Conservation (phyloP, 1,140 invertebrate genomes). For the Eubasilissa regina region DNA sequence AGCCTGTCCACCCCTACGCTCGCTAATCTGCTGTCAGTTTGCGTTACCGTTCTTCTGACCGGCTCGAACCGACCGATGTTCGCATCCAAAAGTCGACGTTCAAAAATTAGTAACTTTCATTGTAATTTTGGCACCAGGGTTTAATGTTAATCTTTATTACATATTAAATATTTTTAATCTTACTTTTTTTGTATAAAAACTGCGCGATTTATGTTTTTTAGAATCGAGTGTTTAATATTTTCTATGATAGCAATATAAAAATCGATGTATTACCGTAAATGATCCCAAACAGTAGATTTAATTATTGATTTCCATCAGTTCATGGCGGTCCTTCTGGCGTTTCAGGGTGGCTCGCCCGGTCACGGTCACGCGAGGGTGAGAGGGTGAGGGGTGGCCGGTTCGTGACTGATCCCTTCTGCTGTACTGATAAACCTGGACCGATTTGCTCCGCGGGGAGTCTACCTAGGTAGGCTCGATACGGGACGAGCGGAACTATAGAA, state of each 20-base stretch:
- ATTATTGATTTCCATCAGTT: conserved; percentile 59
- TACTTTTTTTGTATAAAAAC: conserved; percentile 50
- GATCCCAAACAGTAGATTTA: conserved; percentile 61
- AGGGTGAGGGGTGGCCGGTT: too few species aligned
- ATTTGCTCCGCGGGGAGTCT: background rate
- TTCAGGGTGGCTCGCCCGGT: conserved; percentile 3
- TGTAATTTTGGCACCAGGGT: conserved; percentile 60
- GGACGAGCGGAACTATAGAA: conserved; percentile 29
- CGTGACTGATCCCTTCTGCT: too few species aligned
- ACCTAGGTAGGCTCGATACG: conserved; percentile 19
- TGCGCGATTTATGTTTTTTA: conserved; percentile 55
- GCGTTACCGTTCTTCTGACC: background rate
- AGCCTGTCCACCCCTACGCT: background rate
- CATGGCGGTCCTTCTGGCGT: conserved; percentile 12
- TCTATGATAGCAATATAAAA: conserved; percentile 59
- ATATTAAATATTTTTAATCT: conserved; percentile 50
- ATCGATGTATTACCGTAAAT: conserved; percentile 61
- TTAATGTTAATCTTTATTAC: conserved; percentile 40
- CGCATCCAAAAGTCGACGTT: conserved; percentile 20
- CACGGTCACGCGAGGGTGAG: too few species aligned
- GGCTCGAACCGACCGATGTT: background rate
- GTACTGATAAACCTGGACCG: conserved; percentile 4
- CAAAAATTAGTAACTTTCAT: conserved; percentile 59
- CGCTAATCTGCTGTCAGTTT: too few species aligned
- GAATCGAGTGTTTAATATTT: conserved; percentile 55